These are phyloP conservation scores for Cynocephalus volans DNA, from an alignment of 2,113 vertebrate genomes.

Conservation along the genomic window DNA sequence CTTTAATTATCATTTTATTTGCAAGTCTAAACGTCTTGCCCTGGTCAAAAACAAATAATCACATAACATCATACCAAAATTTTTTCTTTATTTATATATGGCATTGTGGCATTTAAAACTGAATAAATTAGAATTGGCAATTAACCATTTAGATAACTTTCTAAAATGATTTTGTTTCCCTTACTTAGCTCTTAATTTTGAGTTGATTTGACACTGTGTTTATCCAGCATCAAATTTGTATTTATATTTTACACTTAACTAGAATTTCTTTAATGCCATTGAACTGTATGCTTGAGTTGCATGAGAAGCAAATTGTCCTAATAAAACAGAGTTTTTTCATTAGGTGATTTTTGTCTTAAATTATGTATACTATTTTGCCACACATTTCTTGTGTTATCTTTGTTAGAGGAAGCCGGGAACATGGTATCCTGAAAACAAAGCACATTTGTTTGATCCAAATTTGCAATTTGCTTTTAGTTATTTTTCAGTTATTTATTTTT, in stretches of 20 bases:
- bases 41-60: constrained; percentile 10
- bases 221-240: constrained; percentile 10
- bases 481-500: background rate
- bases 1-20: constrained; percentile 30
- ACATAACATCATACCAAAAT: background rate
- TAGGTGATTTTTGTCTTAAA: background rate
- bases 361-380: background rate
- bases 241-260: background rate
- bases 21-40: background rate
- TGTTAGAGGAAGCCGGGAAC: background rate
- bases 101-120: background rate
- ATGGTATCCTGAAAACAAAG: background rate
- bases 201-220: constrained; percentile 2
- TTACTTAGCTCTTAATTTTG: constrained; percentile 21
- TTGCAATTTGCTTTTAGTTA: background rate
- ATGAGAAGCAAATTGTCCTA: background rate
- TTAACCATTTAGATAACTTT: background rate
- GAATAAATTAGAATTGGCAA: background rate
- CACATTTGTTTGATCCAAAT: background rate
- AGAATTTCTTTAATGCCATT: background rate
- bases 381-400: background rate
- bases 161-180: background rate
- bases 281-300: background rate
- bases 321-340: background rate
- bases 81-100: background rate